A percentile compares a stretch with the other conserved stretches of the same genome.
Evolutionary conservation across 2,797 vertebrate genomes (phyloP).

Genomic region (Dallia pectoralis): DNA sequence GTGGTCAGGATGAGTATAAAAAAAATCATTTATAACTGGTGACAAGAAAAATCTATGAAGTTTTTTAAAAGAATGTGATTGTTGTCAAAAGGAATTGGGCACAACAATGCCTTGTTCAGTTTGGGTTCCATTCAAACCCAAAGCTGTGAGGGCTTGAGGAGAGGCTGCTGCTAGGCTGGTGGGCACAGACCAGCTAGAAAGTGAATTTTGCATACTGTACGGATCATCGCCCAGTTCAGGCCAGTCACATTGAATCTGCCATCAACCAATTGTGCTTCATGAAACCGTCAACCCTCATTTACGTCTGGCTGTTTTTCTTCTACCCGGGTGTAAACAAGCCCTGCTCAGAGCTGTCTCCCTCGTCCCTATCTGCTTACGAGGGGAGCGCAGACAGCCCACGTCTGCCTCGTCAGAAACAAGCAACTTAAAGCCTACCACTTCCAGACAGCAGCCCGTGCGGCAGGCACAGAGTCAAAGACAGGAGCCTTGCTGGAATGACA

Average conservation of each 20-base stretch:
- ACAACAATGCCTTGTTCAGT: conserved; percentile 83
- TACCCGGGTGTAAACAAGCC: conserved; percentile 89
- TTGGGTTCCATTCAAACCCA: conserved; percentile 86
- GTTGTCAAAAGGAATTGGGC: conserved; percentile 94
- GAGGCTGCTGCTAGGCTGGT: conserved; percentile 89
- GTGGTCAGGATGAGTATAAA: conserved; percentile 52
- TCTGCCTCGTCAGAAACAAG: conserved; percentile 68
- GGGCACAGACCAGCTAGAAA: conserved; percentile 96
- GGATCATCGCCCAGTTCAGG: conserved; percentile 99
- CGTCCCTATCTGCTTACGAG: conserved; percentile 73
- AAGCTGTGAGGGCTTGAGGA: conserved; percentile 81
- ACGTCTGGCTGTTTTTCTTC: conserved; percentile 89
- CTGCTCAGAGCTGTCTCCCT: conserved; percentile 80
- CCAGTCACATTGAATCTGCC: conserved; percentile 98
- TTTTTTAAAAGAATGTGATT: conserved; percentile 91
- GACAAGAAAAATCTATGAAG: conserved; percentile 85
- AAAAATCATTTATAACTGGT: conserved; percentile 81
- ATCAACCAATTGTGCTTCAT: conserved; percentile 97
- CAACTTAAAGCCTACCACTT: conserved; percentile 77
- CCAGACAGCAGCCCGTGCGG: conserved; percentile 73
- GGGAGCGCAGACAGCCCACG: conserved; percentile 75
- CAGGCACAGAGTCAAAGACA: conserved; percentile 72
- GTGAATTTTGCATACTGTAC: conserved; percentile 99
- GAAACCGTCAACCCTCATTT: conserved; percentile 99
- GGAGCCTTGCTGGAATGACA: conserved; percentile 74